Evolutionary conservation across 2,113 vertebrate species (phyloP).

Genomic region (Choloepus hoffmanni): DNA sequence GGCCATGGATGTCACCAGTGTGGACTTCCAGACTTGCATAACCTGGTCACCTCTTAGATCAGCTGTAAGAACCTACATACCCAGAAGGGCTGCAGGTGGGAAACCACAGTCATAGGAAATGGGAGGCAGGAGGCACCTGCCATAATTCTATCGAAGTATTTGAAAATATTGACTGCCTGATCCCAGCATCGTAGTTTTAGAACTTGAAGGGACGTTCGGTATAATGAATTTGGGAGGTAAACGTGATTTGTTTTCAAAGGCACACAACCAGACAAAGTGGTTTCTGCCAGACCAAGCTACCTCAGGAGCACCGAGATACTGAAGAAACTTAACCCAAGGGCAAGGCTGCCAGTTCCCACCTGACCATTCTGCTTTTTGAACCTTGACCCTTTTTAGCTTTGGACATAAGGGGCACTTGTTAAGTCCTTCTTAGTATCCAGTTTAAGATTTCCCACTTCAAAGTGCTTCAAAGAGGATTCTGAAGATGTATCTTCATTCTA

Average conservation of each 20-base stretch:
- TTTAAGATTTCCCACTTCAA: not conserved
- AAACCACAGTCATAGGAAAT: not conserved
- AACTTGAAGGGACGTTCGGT: not conserved
- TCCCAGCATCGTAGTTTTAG: not conserved
- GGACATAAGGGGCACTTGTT: not conserved
- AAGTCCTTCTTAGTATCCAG: not conserved
- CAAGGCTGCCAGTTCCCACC: not conserved
- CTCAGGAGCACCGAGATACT: not conserved
- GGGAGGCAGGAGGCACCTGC: not conserved
- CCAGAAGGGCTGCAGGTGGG: not conserved
- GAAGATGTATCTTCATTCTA: not conserved
- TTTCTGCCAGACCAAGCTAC: not conserved
- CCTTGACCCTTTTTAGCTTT: not conserved
- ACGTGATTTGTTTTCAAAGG: not conserved
- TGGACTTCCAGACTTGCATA: not conserved
- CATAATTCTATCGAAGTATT: not conserved
- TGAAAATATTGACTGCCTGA: not conserved
- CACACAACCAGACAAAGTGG: not conserved
- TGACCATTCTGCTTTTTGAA: not conserved
- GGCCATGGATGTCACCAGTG: not conserved
- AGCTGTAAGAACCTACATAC: not conserved
- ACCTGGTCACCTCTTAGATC: not conserved
- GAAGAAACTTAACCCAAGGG: not conserved
- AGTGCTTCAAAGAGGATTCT: not conserved
- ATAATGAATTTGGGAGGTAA: not conserved